Percentiles rank a stretch among this genome's conserved stretches.
Conservation (phyloP, 2,113 vertebrate species). For the Crotalus helleri region DNA sequence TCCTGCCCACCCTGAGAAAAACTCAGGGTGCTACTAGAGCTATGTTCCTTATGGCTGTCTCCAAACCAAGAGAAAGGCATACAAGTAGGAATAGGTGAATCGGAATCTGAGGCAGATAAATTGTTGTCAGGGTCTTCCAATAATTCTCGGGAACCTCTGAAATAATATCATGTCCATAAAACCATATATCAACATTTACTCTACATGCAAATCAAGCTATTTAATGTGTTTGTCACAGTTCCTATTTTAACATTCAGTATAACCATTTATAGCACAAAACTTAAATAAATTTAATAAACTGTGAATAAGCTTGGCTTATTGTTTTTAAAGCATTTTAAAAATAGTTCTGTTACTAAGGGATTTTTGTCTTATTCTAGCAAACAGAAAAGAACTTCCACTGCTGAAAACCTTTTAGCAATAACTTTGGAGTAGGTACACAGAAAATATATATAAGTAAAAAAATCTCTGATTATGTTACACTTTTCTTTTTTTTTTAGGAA, state of each 20-base stretch:
- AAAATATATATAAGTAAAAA: background rate
- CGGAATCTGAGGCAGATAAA: slow-evolving; percentile 83
- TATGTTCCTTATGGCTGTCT: slow-evolving; percentile 82
- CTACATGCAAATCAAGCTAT: background rate
- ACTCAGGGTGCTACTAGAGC: slow-evolving; percentile 78
- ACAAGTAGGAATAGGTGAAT: slow-evolving; percentile 86
- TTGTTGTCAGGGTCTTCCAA: slow-evolving; percentile 83
- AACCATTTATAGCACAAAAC: background rate
- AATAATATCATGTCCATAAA: slow-evolving; percentile 16
- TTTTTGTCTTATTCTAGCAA: slow-evolving; percentile 15
- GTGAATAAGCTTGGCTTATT: background rate
- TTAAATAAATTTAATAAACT: slow-evolving; percentile 4
- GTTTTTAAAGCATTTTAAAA: background rate
- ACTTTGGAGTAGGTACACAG: background rate
- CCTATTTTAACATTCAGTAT: slow-evolving; percentile 3
- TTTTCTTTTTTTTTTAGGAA: background rate
- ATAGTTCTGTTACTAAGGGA: background rate
- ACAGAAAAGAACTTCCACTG: background rate
- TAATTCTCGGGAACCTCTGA: slow-evolving; percentile 84
- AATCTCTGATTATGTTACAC: background rate
- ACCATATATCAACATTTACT: background rate
- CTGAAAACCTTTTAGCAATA: background rate
- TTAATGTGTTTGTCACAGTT: background rate
- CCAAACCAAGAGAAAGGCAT: slow-evolving; percentile 94
- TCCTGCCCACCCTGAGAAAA: slow-evolving; percentile 69